Evolutionary conservation across 1,140 invertebrate species (phyloP), one percentile per base, ranked within the genome.

Genomic region (Nasonia longicornis): DNA sequence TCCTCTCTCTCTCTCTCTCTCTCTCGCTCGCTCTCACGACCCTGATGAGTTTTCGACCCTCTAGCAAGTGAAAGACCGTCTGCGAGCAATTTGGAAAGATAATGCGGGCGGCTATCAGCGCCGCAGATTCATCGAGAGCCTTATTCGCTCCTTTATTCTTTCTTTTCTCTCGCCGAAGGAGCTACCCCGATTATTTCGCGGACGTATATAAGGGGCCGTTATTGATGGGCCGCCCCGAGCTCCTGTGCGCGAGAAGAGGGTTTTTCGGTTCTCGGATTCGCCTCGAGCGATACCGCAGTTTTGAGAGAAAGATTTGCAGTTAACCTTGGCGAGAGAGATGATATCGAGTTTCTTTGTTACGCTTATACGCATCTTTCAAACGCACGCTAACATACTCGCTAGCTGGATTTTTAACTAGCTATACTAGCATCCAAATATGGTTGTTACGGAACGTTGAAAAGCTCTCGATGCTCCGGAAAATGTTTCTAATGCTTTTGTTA

Each of bases 11-110:
- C 48, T 52, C 12, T 52, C 48, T 52, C 48, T 52, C 12, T 16
- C 48, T 16, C 16, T 52, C 31, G 0, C 26, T 26, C 31, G 31
- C 48, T 52, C 52, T 58, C 52, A 20, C 52, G 52, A 58, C 11
- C 66, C 26, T 69, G 58, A 77, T 69, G 52, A 77, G 64, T 77
- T 38, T 77, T 66, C 58, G 74, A 63, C 20, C 31, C 63, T 45
- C 35, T 14, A 63, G 48, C 52, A 10, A 58, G 20, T 42, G 31
- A 69, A 31, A 45, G 26, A 58, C 42, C 12, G 7, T 58, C 52
- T 22, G 8, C 48, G 77, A 69, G 82, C 87, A 87, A 88, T 88
- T 88, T 87, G 79, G 76, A 80, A 86, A 87, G 88, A 88, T 89
- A 88, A 89, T 86, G 79, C 83, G 73, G 48, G 63, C 38, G 82